Evolutionary conservation across 2,113 vertebrate species (phyloP), one percentile per base, ranked within the genome.

Genomic region (Limanda limanda): DNA sequence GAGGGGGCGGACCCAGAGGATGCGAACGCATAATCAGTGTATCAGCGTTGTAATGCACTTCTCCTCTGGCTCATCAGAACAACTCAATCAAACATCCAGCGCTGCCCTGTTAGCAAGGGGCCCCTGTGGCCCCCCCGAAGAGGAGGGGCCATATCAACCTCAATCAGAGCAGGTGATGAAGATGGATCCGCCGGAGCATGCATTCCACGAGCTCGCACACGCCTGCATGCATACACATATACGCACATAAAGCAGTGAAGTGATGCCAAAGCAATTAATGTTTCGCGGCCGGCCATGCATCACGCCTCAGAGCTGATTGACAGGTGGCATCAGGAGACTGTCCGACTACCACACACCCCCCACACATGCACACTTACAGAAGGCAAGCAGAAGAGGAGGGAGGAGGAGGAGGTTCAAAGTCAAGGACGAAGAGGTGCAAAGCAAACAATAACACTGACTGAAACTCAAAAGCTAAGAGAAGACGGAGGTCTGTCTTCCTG

Each of bases 51-150:
- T 92, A 90, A 92, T 87, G 86, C 90, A 88, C 84, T 90, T 76
- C 88, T 88, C 81, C 77, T 83, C 83, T 56, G 79, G 70, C 87
- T 87, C 86, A 88, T 92, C 88, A 86, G 79, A 76, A 90, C 86
- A 86, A 88, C 89, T 94, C 91, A 90, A 93, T 93, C 91, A 92
- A 90, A 92, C 79, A 81, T 71, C 78, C 78, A 85, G 62, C 47
- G 9, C 67, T 79, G 78, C 85, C 83, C 84, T 71, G 81, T 86
- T 77, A 85, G 86, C 76, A 24, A 81, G 82, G 79, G 79, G 70
- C 54, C 81, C 76, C 74, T 5, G 55, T 60, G 79, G 51, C 78
- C 54, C 78, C 78, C 70, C 79, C 27, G 1, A 76, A 78, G 76
- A 87, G 87, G 89, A 74, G 89, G 82, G 91, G 86, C 78, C 78